Conservation (phyloP, 2,113 vertebrate genomes). For the Holacanthus passer region DNA sequence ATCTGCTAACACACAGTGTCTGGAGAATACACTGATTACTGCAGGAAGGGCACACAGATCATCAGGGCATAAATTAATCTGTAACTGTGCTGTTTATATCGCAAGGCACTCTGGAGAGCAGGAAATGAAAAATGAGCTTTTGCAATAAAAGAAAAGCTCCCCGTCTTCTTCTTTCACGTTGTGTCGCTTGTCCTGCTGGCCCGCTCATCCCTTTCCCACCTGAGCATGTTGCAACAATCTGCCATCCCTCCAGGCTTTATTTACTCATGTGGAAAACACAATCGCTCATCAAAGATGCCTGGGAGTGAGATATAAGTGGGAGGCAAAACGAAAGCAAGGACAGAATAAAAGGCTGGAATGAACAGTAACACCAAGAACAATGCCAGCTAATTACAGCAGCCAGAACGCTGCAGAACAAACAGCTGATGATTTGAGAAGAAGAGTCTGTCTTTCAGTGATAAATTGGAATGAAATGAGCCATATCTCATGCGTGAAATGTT, state of each 20-base stretch:
- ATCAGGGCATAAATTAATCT: conserved; percentile 38
- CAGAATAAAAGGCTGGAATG: conserved; percentile 63
- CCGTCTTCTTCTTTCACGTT: conserved; percentile 3
- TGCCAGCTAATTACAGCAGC: conserved; percentile 68
- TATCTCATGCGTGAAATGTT: conserved; percentile 23
- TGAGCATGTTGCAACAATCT: conserved; percentile 57
- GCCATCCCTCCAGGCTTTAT: conserved; percentile 68
- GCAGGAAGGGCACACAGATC: conserved; percentile 37
- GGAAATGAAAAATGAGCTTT: conserved; percentile 25
- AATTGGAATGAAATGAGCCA: conserved; percentile 47
- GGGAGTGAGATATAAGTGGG: conserved; percentile 67
- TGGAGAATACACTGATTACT: conserved; percentile 34
- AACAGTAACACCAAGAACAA: conserved; percentile 67
- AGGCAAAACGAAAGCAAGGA: conserved; percentile 69
- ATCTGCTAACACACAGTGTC: conserved; percentile 24
- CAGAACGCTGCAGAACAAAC: conserved; percentile 52
- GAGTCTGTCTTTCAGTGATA: conserved; percentile 61
- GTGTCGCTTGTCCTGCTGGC: conserved; percentile 40
- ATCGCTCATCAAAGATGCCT: conserved; percentile 76
- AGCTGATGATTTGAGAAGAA: conserved; percentile 57
- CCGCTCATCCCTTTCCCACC: conserved; percentile 55
- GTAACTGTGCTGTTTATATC: conserved; percentile 21
- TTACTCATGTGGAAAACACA: conserved; percentile 71
- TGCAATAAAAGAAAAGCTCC: conserved; percentile 10
- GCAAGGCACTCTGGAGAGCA: conserved; percentile 30